Evolutionary conservation across 2,797 vertebrate species (phyloP).

Genomic region (Phoxinus dragarum): DNA sequence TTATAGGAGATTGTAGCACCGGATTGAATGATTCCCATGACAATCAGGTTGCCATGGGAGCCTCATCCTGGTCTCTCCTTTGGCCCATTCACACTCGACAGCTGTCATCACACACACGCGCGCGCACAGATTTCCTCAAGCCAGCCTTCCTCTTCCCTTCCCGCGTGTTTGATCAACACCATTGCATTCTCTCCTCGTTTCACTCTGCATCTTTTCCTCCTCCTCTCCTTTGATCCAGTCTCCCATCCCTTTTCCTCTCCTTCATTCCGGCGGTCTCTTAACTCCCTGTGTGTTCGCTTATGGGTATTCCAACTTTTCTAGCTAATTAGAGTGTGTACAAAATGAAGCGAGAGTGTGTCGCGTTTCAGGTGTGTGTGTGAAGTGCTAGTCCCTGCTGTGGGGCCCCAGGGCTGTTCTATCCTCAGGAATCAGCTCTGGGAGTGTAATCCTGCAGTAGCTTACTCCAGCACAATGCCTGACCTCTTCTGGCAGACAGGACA

Average conservation of each 20-base stretch:
- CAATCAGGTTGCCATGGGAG: slow-evolving; percentile 62
- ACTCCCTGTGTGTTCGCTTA: slow-evolving; percentile 2
- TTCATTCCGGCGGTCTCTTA: slow-evolving; percentile 9
- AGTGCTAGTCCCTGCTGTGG: slow-evolving; percentile 24
- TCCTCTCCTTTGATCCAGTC: slow-evolving; percentile 26
- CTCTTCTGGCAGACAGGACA: slow-evolving; percentile 63
- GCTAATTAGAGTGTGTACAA: slow-evolving; percentile 28
- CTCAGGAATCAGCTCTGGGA: slow-evolving; percentile 48
- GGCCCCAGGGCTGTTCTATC: slow-evolving; percentile 21
- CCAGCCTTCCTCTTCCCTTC: slow-evolving; percentile 21
- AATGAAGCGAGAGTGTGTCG: not conserved
- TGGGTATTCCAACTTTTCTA: slow-evolving; percentile 30
- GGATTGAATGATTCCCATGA: slow-evolving; percentile 69
- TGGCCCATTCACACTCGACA: slow-evolving; percentile 54
- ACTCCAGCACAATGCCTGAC: slow-evolving; percentile 69
- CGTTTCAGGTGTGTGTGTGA: slow-evolving; percentile 20
- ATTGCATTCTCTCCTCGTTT: slow-evolving; percentile 30
- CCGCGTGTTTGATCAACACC: slow-evolving; percentile 28
- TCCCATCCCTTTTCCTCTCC: slow-evolving; percentile 22
- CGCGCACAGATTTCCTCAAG: slow-evolving; percentile 28
- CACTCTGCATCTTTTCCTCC: slow-evolving; percentile 28
- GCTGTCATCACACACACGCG: slow-evolving; percentile 56
- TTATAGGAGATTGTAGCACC: slow-evolving; percentile 1
- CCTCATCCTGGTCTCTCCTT: slow-evolving; percentile 44
- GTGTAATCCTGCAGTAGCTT: slow-evolving; percentile 73